phyloP scores from a whole-genome alignment of 2,888 invertebrate genomes.

The Oscheius onirici region DNA sequence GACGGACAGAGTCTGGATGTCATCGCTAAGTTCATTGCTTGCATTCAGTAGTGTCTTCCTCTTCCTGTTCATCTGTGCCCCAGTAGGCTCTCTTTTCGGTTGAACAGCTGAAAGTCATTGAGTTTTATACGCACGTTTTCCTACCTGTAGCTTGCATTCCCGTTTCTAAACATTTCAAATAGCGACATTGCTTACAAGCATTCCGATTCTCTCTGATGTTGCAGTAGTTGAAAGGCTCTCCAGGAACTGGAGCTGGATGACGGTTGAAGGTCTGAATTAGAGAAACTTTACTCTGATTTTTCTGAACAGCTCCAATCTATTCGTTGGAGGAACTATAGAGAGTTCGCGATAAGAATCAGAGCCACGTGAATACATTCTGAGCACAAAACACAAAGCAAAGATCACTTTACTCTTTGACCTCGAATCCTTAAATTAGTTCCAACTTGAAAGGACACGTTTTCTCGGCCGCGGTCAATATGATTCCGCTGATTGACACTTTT shows the following conservation, averaged over 20 bases:
- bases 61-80: conserved; percentile 61
- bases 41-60: conserved; percentile 4
- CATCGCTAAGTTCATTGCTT: not conserved
- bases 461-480: no score
- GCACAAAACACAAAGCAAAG: no score
- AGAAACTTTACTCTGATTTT: not conserved
- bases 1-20: not conserved
- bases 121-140: not conserved
- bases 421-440: no score
- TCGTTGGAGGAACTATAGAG: no score
- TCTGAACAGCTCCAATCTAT: no score
- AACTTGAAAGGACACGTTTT: not conserved
- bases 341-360: no score
- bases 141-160: conserved; percentile 61
- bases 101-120: conserved; percentile 58
- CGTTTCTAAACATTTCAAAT: conserved; percentile 59
- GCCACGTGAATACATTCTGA: no score
- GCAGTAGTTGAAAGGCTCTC: not conserved
- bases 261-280: conserved; percentile 16
- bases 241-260: conserved; percentile 11
- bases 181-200: conserved; percentile 66
- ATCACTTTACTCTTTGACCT: no score
- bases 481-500: no score
- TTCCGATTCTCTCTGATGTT: conserved; percentile 45
- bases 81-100: conserved; percentile 68